Base-by-base conservation (phyloP, 2,113 vertebrate species). In the Pao palembangensis region DNA sequence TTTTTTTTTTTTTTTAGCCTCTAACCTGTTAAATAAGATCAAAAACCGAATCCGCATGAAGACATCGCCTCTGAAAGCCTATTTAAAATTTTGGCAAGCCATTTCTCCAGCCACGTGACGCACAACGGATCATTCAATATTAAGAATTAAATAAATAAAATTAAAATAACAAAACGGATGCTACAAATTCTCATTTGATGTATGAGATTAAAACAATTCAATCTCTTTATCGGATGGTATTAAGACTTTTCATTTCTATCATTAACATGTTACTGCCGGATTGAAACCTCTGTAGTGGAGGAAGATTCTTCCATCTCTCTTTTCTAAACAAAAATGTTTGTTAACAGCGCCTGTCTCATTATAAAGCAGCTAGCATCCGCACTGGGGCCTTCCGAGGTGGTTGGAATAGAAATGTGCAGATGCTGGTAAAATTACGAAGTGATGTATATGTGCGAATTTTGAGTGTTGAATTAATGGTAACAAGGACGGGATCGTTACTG, bases 381-480 rank as follows among this genome's bases (percentile, higher is more conserved):
- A 56, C 50, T 49, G 80, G 86, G 85, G 73, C 87, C 84, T 47
- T 47, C 44, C 85, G 73, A 84, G 69, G 76, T 85, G 13, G 6
- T 25, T 16, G 41, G 55, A 21, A 20, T 84, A 73, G 84, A 92
- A 91, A 89, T 87, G 85, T 91, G 90, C 88, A 83, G 85, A 92
- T 90, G 86, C 89, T 79, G 79, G 77, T 85, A 89, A 90, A 94
- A 95, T 95, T 94, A 95, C 89, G 90, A 91, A 91, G 90, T 90
- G 90, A 92, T 95, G 91, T 94, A 92, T 93, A 92, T 88, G 91
- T 89, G 91, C 81, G 78, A 83, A 91, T 94, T 86, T n/a, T 93
- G 92, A 94, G 91, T 92, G 91, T 84, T 91, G 93, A 93, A 95
- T 95, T 92, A 94, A 94, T 93, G 92, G 92, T 91, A 87, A 86